Evolutionary conservation across 2,797 vertebrate genomes (phyloP).

Genomic region (Melanotaenia boesemani): DNA sequence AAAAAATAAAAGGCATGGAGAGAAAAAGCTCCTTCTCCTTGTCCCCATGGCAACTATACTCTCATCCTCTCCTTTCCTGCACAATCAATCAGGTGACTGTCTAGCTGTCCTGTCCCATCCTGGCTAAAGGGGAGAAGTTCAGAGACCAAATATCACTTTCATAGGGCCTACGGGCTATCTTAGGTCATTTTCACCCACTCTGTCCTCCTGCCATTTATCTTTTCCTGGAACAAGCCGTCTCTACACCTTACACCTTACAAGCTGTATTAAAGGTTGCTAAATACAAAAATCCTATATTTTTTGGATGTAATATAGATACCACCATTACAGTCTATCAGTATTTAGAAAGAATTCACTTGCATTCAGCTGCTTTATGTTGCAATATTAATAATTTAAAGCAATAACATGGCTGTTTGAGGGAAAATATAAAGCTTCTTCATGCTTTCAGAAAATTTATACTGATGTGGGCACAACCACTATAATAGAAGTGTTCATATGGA

Average conservation of each 20-base stretch:
- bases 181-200: conserved; percentile 24
- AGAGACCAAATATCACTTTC: conserved; percentile 42
- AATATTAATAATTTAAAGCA: no score
- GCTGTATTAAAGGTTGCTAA: no score
- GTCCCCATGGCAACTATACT: conserved; percentile 75
- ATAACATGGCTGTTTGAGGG: no score
- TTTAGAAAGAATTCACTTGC: background rate
- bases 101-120: conserved; percentile 47
- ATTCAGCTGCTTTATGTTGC: no score
- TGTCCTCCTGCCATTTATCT: conserved; percentile 2
- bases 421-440: no score
- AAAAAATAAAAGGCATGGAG: conserved; percentile 11
- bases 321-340: background rate
- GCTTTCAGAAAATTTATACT: no score
- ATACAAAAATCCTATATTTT: no score
- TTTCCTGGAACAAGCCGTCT: conserved; percentile 3
- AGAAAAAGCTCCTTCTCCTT: conserved; percentile 29
- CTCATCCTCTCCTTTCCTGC: conserved; percentile 49
- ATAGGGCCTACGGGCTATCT: conserved; percentile 24
- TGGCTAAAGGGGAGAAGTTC: conserved; percentile 34
- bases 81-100: conserved; percentile 69
- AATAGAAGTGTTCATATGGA: no score
- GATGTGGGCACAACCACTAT: no score
- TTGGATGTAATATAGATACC: background rate
- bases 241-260: background rate